Evolutionary conservation across 2,888 invertebrate genomes (phyloP), one percentile per base, ranked within the genome.

Genomic region (Macaria liturata): DNA sequence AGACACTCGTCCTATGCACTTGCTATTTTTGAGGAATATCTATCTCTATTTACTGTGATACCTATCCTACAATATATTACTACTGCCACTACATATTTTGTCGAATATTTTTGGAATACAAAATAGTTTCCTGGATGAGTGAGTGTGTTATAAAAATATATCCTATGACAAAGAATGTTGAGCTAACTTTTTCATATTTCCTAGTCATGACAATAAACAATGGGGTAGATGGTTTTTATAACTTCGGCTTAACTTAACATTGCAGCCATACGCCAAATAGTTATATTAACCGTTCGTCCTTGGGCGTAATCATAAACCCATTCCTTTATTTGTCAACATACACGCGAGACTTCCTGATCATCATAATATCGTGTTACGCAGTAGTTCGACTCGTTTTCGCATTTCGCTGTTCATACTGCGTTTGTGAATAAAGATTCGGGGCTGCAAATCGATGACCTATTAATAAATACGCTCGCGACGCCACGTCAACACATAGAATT

Each of bases 281-380:
- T 68, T 57, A 69, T 65, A 70, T 74, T 75, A 20, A 75, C 66
- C 63, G 65, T 69, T 66, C 62, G 75, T 69, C 76, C 78, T 78
- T 76, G 75, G 65, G 64, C 54, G 49, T 65, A 66, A 60, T 61
- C 65, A 74, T 80, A 81, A 80, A 78, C 62, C 65, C 61, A 55
- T 66, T 75, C 72, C 71, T 79, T 76, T 81, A 81, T 83, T 81
- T 80, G 76, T 81, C 81, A 81, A 80, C 76, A 78, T 75, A 75
- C 80, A 82, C 81, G 76, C 81, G 75, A 76, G 76, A 80, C 77
- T 83, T 81, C 81, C 79, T 76, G 62, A 61, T 77, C 68, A 68
- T 64, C 64, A 71, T 72, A 76, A 76, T 81, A 76, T 81, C 88
- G 83, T 88, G 88, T 79, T 80, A 68, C 74, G 64, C 59, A 71